Percentiles rank a stretch among this genome's conserved stretches.
Evolutionary conservation across 2,113 vertebrate genomes (phyloP).

Genomic region (Clarias magur): DNA sequence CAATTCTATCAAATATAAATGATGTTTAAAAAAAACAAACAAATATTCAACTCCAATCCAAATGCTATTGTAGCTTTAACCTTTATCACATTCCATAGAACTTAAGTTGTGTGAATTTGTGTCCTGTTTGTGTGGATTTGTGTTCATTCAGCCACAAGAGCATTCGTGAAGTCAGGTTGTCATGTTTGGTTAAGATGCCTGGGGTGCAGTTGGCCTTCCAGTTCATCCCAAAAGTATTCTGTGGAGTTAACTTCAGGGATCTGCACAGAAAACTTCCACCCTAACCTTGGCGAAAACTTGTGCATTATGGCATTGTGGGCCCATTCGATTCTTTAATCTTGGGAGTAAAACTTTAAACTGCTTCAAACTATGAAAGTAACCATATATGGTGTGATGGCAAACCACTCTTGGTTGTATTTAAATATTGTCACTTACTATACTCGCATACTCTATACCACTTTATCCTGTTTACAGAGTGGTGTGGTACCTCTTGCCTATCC

Average conservation of each 20-base stretch:
- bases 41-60: neutral
- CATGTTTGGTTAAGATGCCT: neutral
- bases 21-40: neutral
- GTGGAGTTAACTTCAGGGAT: neutral
- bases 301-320: neutral
- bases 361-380: neutral
- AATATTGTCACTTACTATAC: too few relatives aligned
- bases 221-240: neutral
- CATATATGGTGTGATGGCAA: neutral
- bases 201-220: neutral
- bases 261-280: neutral
- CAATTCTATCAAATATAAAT: neutral
- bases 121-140: neutral
- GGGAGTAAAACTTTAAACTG: neutral
- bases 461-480: too few relatives aligned
- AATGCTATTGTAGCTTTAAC: neutral
- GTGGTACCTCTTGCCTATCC: too few relatives aligned
- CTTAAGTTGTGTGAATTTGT: neutral
- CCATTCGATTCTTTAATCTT: neutral
- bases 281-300: neutral
- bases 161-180: neutral
- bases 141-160: neutral
- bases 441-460: too few relatives aligned
- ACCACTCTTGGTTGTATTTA: neutral
- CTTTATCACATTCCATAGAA: neutral